A percentile compares a stretch with the other conserved stretches of the same genome.
Conservation (phyloP, 2,888 invertebrate species). For the Mantis religiosa region DNA sequence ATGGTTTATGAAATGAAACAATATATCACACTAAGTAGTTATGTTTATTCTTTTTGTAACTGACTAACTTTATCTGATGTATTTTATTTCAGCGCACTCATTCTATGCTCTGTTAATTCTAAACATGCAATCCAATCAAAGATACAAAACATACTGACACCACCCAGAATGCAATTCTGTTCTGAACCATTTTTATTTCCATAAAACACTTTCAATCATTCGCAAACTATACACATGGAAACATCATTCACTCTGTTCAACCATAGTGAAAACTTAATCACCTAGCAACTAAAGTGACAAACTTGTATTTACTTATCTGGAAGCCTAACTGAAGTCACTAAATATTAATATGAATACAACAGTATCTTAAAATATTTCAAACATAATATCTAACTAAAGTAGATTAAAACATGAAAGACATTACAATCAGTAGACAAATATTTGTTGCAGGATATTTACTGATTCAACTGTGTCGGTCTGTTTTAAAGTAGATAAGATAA, state of each 20-base stretch:
- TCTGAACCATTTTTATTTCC: conserved; percentile 3
- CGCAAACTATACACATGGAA: neutral
- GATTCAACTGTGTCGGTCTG: neutral
- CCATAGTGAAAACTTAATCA: neutral
- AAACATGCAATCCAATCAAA: neutral
- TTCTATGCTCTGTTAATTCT: neutral
- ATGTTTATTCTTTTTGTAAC: neutral
- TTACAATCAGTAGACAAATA: neutral
- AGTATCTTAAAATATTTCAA: conserved; percentile 9
- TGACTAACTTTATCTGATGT: neutral
- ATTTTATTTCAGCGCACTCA: neutral
- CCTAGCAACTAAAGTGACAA: neutral
- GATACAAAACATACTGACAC: neutral
- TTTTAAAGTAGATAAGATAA: neutral
- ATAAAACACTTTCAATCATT: conserved; percentile 3
- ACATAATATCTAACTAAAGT: conserved; percentile 3
- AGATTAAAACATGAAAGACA: neutral
- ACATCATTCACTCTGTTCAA: neutral
- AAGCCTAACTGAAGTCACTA: conserved; percentile 9
- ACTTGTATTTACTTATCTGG: neutral
- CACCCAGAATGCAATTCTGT: neutral
- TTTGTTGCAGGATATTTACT: neutral
- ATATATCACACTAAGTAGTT: neutral
- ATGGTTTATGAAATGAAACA: neutral
- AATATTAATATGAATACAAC: conserved; percentile 11